These are phyloP conservation scores for Bovichtus diacanthus DNA, from an alignment of 2,797 vertebrate genomes.

Conservation along the genomic window DNA sequence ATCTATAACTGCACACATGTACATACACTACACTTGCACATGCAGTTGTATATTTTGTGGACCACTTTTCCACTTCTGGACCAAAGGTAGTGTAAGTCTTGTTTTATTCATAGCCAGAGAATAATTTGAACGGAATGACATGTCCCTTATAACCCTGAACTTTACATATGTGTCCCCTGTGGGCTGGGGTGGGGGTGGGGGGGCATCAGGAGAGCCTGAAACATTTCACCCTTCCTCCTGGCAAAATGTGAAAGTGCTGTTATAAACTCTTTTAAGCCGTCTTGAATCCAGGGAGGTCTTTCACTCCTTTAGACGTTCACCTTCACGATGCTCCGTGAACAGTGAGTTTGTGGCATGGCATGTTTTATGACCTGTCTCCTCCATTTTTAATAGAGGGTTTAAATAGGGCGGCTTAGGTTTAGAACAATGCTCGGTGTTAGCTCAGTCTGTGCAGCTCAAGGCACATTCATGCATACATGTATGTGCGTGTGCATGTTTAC, in stretches of 20 bases:
- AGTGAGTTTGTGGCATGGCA: conserved; percentile 33
- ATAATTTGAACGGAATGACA: conserved; percentile 28
- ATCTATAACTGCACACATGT: neutral
- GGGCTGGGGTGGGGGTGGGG: no score
- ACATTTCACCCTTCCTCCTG: conserved; percentile 10
- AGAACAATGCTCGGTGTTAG: conserved; percentile 23
- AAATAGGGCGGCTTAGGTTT: conserved; percentile 23
- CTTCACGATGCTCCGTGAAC: conserved; percentile 32
- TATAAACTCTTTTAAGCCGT: conserved; percentile 16
- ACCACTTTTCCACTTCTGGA: conserved; percentile 3
- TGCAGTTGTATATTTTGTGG: neutral
- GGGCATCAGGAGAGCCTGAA: conserved; percentile 16
- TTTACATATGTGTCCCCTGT: conserved; percentile 29
- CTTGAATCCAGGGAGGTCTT: conserved; percentile 23
- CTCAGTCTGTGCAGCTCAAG: conserved; percentile 1
- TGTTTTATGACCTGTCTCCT: conserved; percentile 51
- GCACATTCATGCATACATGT: neutral
- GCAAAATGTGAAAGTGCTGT: conserved; percentile 24
- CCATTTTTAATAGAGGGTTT: conserved; percentile 59
- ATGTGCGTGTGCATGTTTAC: neutral
- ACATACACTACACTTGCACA: neutral
- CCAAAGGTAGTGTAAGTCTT: conserved; percentile 6
- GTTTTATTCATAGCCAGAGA: conserved; percentile 58
- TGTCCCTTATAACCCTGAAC: conserved; percentile 36
- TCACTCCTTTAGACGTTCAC: conserved; percentile 28